Base-by-base conservation (phyloP, 2,888 invertebrate species). In the Melinaea marsaeus region DNA sequence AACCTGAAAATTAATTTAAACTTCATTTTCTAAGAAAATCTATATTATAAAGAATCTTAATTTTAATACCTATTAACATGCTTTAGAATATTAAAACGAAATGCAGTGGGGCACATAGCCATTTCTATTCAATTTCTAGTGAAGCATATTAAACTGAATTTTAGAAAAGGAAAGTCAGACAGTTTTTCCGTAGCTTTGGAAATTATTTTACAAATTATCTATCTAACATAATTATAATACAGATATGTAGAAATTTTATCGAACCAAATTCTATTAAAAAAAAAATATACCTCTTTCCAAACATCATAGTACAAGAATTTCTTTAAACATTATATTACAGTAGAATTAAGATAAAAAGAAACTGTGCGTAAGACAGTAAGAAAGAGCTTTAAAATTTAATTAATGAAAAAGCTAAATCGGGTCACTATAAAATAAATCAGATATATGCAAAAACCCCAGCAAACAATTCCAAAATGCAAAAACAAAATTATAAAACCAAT, bases 1-100 rank as follows among this genome's bases (percentile, higher is more conserved):
- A 58, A 64, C 64, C 58, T 64, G 56, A 60, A 64, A 62, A 69
- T 69, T 67, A 64, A 67, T 67, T 67, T 67, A 65, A 67, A 67
- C 63, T 56, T 62, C 62, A 64, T 65, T 69, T 65, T 61, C 67
- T 55, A 22, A 22, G 22, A 22, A 22, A 22, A 22, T 62, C 67
- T 63, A 65, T 60, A 63, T 67, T 69, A 62, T 67, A 67, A 22
- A 22, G 22, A 22, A 22, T 22, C 22, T 22, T 22, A 22, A 22
- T 22, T 22, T 22, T 22, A 22, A 22, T 65, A 51, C 57, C 57
- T 56, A 65, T 65, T 62, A 67, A 67, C 67, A 63, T 63, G 65
- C 67, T 60, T 65, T 65, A 57, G 62, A 62, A 65, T 61, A 60
- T 64, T 65, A 61, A 67, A 65, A 65, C 57, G 67, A 60, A 58